phyloP scores from a whole-genome alignment of 1,140 invertebrate species.

The Polypedilum pembai region DNA sequence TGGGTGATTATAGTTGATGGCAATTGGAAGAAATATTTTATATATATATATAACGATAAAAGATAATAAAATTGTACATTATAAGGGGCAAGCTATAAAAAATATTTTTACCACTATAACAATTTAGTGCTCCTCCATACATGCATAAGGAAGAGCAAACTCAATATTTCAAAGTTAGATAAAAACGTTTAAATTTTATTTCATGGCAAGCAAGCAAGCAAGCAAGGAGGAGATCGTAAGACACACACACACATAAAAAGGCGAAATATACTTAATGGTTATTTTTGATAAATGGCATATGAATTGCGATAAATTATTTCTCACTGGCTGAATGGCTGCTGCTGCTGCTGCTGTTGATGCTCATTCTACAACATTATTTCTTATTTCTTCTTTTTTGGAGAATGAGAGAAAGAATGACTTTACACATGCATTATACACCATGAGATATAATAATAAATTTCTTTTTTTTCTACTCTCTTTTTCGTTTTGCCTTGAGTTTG shows the following conservation, averaged over 20 bases:
- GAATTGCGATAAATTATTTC: constrained; percentile 19
- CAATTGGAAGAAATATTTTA: not conserved
- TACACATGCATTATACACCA: not conserved
- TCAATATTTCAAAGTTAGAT: constrained; percentile 4
- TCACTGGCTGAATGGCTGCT: not conserved
- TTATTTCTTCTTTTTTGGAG: not conserved
- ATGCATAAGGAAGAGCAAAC: not conserved
- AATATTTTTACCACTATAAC: constrained; percentile 18
- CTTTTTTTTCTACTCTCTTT: not conserved
- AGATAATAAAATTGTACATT: constrained; percentile 14
- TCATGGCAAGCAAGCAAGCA: not conserved
- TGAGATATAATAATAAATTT: constrained; percentile 14
- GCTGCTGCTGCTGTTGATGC: not conserved
- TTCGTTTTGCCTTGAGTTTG: no score
- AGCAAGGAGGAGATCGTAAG: not conserved
- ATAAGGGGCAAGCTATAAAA: constrained; percentile 2
- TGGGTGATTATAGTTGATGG: not conserved
- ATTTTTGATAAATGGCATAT: not conserved
- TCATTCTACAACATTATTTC: not conserved
- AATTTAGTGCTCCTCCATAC: not conserved
- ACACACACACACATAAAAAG: no score
- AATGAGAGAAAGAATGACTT: constrained; percentile 3
- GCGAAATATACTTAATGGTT: no score
- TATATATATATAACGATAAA: not conserved
- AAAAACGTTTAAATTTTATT: not conserved